phyloP scores from a whole-genome alignment of 2,797 vertebrate species.

The Semotilus atromaculatus region DNA sequence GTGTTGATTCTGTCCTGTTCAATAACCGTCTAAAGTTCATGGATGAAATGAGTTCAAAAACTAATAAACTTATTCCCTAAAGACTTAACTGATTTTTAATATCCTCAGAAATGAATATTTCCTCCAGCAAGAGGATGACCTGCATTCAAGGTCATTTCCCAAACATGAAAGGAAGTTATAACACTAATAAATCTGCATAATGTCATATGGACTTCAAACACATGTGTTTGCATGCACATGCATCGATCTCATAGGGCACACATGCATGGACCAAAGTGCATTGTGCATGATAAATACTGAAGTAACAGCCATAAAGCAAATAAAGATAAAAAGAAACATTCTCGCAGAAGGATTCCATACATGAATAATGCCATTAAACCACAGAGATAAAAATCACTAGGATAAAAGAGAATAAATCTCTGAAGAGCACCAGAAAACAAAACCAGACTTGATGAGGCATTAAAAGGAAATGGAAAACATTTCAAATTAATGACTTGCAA shows the following conservation, averaged over 20 bases:
- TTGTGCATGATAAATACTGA: slow-evolving; percentile 15
- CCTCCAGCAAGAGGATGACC: slow-evolving; percentile 5
- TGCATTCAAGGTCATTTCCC: slow-evolving; percentile 20
- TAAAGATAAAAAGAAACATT: slow-evolving; percentile 8
- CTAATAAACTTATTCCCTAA: not conserved
- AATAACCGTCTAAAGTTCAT: not conserved
- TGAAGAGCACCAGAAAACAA: slow-evolving; percentile 13
- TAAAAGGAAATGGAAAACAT: not conserved
- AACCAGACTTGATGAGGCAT: not conserved
- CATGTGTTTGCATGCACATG: slow-evolving; percentile 12
- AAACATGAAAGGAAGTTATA: slow-evolving; percentile 32
- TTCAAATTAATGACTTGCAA: not conserved
- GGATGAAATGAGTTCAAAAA: not conserved
- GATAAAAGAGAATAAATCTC: slow-evolving; percentile 27
- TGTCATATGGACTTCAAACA: slow-evolving; percentile 17
- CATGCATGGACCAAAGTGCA: not conserved
- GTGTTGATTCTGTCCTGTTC: not conserved
- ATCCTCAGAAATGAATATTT: slow-evolving; percentile 8
- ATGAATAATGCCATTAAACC: slow-evolving; percentile 26
- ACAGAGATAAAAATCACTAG: slow-evolving; percentile 27
- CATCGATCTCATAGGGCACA: not conserved
- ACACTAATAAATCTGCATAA: slow-evolving; percentile 18
- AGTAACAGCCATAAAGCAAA: slow-evolving; percentile 5
- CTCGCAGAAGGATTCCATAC: not conserved
- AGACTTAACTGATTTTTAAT: not conserved